Conservation (phyloP, 2,797 vertebrate species). For the Coregonus suidteri region DNA sequence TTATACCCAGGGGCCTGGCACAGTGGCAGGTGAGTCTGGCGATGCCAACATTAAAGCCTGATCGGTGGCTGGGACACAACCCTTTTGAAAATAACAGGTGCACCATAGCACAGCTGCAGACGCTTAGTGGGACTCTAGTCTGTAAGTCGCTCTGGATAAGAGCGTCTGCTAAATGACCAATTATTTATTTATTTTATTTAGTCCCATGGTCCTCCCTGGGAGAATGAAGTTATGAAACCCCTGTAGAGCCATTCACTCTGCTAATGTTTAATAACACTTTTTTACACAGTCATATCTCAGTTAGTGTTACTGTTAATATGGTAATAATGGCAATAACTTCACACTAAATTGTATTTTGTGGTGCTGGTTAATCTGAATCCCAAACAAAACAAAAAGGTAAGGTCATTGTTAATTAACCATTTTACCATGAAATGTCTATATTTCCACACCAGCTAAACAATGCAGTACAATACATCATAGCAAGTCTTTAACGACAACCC, state of each 20-base stretch:
- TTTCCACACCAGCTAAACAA: not conserved
- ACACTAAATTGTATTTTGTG: too few relatives aligned
- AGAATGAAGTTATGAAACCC: not conserved
- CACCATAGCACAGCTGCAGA: not conserved
- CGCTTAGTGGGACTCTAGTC: too few relatives aligned
- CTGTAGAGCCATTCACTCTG: not conserved
- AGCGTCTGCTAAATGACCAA: too few relatives aligned
- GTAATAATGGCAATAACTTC: not conserved
- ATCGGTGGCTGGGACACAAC: not conserved
- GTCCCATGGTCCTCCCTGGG: not conserved
- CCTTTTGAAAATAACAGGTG: slow-evolving; percentile 1
- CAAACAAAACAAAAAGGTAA: too few relatives aligned
- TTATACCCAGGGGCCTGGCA: slow-evolving; percentile 34
- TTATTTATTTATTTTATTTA: too few relatives aligned
- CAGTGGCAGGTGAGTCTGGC: not conserved
- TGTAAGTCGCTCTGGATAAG: too few relatives aligned
- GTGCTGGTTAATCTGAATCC: too few relatives aligned
- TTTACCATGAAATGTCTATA: too few relatives aligned
- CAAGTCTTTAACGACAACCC: not conserved
- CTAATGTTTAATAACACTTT: not conserved
- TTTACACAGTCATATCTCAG: not conserved
- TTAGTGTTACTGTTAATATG: not conserved
- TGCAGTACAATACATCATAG: not conserved
- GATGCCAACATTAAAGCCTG: not conserved
- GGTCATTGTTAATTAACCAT: too few relatives aligned